Evolutionary conservation across 2,888 invertebrate species (phyloP).

Genomic region (Carpatolechia fugitivella): DNA sequence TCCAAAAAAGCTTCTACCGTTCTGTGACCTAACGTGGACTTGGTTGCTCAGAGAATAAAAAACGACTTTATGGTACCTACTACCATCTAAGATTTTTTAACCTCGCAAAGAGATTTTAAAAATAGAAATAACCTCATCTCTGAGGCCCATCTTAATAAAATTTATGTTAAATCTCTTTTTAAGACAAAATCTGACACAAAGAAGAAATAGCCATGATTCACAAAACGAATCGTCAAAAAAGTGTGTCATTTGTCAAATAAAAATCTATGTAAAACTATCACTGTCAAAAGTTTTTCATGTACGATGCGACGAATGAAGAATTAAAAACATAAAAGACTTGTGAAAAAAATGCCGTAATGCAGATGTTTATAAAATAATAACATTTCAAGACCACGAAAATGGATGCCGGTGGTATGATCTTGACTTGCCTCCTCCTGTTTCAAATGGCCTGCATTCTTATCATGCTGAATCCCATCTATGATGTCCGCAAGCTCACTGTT

Average conservation of each 20-base stretch:
- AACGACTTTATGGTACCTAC: no score
- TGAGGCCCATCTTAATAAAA: no score
- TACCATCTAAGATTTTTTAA: no score
- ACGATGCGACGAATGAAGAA: not conserved
- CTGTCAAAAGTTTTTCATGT: not conserved
- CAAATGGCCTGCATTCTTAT: slow-evolving; percentile 55
- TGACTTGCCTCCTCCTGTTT: slow-evolving; percentile 46
- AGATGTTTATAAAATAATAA: not conserved
- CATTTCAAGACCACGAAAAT: slow-evolving; percentile 39
- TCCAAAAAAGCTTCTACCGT: no score
- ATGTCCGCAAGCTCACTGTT: slow-evolving; percentile 44
- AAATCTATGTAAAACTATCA: no score
- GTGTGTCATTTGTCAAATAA: no score
- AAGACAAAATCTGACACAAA: not conserved
- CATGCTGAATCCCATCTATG: slow-evolving; percentile 60
- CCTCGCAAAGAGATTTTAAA: not conserved
- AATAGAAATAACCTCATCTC: not conserved
- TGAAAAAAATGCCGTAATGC: slow-evolving; percentile 37
- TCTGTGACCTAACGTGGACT: no score
- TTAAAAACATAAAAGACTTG: slow-evolving; percentile 11
- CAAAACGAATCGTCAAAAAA: not conserved
- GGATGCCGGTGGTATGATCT: slow-evolving; percentile 46
- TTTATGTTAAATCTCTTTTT: no score
- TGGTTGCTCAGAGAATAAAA: no score
- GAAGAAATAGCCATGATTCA: not conserved